A percentile compares a stretch with the other conserved stretches of the same genome.
Conservation (phyloP, 2,888 invertebrate genomes). For the Meta bourneti region DNA sequence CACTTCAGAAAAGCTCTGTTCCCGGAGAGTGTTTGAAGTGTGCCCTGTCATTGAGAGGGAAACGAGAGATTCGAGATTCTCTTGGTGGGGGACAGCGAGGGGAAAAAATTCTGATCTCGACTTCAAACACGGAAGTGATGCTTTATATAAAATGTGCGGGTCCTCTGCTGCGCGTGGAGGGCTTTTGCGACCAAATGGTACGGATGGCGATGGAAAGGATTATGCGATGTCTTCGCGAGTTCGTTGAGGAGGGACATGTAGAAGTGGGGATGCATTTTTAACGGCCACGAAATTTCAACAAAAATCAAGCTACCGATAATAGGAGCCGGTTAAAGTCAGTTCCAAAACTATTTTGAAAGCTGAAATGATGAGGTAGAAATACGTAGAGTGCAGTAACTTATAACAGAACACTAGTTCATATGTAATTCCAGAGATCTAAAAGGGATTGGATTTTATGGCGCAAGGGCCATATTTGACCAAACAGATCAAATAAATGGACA, state of each 20-base stretch:
- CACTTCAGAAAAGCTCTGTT: slow-evolving; percentile 34
- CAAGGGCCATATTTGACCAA: no score
- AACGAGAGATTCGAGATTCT: slow-evolving; percentile 22
- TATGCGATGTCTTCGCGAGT: neutral
- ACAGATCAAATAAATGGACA: no score
- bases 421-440: no score
- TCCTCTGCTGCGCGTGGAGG: neutral
- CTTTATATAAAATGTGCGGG: slow-evolving; percentile 18
- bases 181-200: neutral
- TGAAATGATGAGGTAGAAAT: no score
- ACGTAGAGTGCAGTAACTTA: no score
- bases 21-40: slow-evolving; percentile 44
- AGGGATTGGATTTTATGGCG: no score
- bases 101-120: slow-evolving; percentile 31
- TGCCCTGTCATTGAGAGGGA: slow-evolving; percentile 60
- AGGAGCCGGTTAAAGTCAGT: no score
- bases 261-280: neutral
- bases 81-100: neutral
- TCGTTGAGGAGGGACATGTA: neutral
- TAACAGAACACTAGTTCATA: no score
- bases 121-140: slow-evolving; percentile 60
- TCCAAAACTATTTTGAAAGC: no score
- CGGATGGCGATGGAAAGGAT: neutral
- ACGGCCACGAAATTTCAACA: neutral
- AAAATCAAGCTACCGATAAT: no score